Evolutionary conservation across 2,113 vertebrate genomes (phyloP), one percentile per base, ranked within the genome.

Genomic region (Acrocephalus arundinaceus): DNA sequence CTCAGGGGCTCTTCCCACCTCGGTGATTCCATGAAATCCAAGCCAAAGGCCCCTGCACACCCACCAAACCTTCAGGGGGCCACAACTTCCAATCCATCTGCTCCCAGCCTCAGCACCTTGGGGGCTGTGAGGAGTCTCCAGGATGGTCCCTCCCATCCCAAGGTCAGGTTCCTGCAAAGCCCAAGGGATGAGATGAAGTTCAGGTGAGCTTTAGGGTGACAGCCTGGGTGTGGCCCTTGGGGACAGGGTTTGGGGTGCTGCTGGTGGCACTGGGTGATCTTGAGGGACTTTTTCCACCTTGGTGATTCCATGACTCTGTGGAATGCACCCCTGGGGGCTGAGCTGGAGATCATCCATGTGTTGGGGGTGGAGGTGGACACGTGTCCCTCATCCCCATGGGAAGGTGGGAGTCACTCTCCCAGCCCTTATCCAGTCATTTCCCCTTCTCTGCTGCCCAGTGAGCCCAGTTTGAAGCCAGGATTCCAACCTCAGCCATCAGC

Each of bases 261-360:
- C 5, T 74, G 71, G 5, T 57, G 57, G 4, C 1, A 31, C 35
- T 88, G 75, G 59, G 0, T 3, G 67, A 1, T 22, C 76, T 35
- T 31, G 35, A 0, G 1, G 17, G 21, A 1, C 4, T 4, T 43
- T 58, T 9, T 31, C 31, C 2, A 1, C 49, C 35, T 0, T 18
- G 41, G 0, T 41, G 4, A 19, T 58, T 45, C 27, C 37, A 12
- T 10, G 33, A 6, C 1, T 10, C 35, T 45, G 4, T 68, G 68
- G n/a, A 59, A 37, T 33, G 15, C 49, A 15, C 3, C 10, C 15
- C 11, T 79, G 22, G 0, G 3, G 45, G 30, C 39, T 61, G 51
- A 76, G 37, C 39, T 66, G 48, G 19, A 68, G 23, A 13, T 33
- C 39, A 39, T 74, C 59, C 37, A 4, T 8, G 41, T 61, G 43